Evolutionary conservation across 2,888 invertebrate genomes (phyloP).

Genomic region (Camptogramma bilineatum): DNA sequence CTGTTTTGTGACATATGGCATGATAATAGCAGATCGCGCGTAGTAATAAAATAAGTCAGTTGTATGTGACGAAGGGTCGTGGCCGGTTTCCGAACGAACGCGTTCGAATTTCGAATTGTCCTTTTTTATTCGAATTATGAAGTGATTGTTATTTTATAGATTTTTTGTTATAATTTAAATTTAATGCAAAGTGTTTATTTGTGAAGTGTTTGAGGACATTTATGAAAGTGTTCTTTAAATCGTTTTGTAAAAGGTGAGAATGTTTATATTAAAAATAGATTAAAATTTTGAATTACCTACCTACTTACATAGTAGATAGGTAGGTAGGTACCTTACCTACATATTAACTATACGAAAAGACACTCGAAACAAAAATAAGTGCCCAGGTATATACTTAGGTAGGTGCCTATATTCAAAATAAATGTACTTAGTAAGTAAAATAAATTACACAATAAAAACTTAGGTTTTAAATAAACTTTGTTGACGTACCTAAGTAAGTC

Average conservation of each 20-base stretch:
- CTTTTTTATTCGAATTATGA: constrained; percentile 24
- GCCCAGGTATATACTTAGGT: too few relatives aligned
- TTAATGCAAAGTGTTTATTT: not conserved
- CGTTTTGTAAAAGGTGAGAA: not conserved
- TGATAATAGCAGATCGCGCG: constrained; percentile 70
- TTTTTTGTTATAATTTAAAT: constrained; percentile 5
- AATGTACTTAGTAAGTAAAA: too few relatives aligned
- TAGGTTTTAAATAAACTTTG: too few relatives aligned
- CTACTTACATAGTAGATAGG: not conserved
- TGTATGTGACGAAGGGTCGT: constrained; percentile 49
- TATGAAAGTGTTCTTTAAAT: not conserved
- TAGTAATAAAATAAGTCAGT: constrained; percentile 82
- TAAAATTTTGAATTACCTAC: not conserved
- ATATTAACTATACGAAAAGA: not conserved
- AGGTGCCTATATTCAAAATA: too few relatives aligned
- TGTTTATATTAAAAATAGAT: not conserved
- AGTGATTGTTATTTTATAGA: constrained; percentile 8
- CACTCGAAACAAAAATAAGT: too few relatives aligned
- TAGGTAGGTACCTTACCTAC: not conserved
- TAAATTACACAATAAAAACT: too few relatives aligned
- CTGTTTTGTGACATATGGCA: constrained; percentile 72
- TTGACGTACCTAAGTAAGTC: too few relatives aligned
- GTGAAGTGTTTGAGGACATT: constrained; percentile 1
- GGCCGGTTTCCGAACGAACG: constrained; percentile 36
- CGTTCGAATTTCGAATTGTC: constrained; percentile 26